Conservation (phyloP, 2,888 invertebrate genomes). For the Tuberolachnus salignus region DNA sequence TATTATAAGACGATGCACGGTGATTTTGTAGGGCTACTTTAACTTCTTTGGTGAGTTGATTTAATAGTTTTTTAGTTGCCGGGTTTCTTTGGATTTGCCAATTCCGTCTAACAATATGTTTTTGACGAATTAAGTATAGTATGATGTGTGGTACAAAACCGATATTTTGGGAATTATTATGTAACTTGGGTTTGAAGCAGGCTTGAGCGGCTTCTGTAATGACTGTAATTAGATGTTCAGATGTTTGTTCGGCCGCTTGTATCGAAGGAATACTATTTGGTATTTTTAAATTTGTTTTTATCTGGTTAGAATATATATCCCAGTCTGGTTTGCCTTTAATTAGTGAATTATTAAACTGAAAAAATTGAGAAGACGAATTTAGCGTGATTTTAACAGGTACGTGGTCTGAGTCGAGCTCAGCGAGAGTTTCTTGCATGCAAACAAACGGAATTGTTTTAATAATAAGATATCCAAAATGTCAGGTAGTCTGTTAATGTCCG, state of each 20-base stretch:
- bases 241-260: conserved; percentile 3
- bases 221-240: conserved; percentile 7
- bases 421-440: conserved; percentile 1
- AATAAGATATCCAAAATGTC: conserved; percentile 9
- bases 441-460: conserved; percentile 1
- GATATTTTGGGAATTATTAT: not conserved
- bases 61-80: not conserved
- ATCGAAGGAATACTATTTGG: too few relatives aligned
- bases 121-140: not conserved
- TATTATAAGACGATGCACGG: not conserved
- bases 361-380: conserved; percentile 1
- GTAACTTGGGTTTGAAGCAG: not conserved
- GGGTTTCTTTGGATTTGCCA: conserved; percentile 29
- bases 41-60: conserved; percentile 8
- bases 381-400: conserved; percentile 12
- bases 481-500: conserved; percentile 8
- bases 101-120: not conserved
- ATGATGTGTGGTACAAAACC: not conserved
- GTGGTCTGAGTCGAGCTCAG: conserved; percentile 15
- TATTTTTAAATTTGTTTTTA: conserved; percentile 22
- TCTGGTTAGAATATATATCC: conserved; percentile 14
- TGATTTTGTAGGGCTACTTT: not conserved
- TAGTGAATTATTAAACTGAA: conserved; percentile 10
- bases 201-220: conserved; percentile 14
- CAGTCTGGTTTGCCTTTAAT: conserved; percentile 27